A percentile compares a stretch with the other conserved stretches of the same genome.
Conservation (phyloP, 2,888 invertebrate species). For the Xestobium rufovillosum region DNA sequence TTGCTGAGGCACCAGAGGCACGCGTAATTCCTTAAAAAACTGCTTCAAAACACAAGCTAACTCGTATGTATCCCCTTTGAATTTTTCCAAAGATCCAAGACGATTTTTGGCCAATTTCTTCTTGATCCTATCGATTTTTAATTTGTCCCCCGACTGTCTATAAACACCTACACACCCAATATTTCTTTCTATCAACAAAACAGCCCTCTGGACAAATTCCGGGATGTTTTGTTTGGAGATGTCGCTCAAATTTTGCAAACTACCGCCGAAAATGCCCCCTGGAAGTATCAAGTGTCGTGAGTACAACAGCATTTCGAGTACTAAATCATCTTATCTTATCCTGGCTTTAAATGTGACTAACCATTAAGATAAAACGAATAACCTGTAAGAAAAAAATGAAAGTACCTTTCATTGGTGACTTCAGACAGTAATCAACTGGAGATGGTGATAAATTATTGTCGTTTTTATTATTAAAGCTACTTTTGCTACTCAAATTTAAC, state of each 20-base stretch:
- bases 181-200: slow-evolving; percentile 64
- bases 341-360: too few relatives aligned
- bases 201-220: slow-evolving; percentile 69
- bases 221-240: slow-evolving; percentile 59
- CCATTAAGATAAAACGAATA: too few relatives aligned
- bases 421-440: too few relatives aligned
- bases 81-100: slow-evolving; percentile 30
- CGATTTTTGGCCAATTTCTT: slow-evolving; percentile 33
- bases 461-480: too few relatives aligned
- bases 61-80: slow-evolving; percentile 72
- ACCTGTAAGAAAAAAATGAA: too few relatives aligned
- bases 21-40: slow-evolving; percentile 85
- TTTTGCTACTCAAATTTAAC: too few relatives aligned
- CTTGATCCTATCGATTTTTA: slow-evolving; percentile 32
- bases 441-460: too few relatives aligned
- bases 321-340: too few relatives aligned
- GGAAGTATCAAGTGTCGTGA: too few relatives aligned
- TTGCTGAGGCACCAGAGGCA: slow-evolving; percentile 69
- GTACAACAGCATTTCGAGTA: too few relatives aligned
- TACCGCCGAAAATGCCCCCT: slow-evolving; percentile 69
- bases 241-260: slow-evolving; percentile 61
- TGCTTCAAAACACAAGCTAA: slow-evolving; percentile 83
- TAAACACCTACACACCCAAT: slow-evolving; percentile 75
- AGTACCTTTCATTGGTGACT: too few relatives aligned
- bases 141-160: slow-evolving; percentile 72